Conservation (phyloP, 2,888 invertebrate species). For the Deilephila porcellus region DNA sequence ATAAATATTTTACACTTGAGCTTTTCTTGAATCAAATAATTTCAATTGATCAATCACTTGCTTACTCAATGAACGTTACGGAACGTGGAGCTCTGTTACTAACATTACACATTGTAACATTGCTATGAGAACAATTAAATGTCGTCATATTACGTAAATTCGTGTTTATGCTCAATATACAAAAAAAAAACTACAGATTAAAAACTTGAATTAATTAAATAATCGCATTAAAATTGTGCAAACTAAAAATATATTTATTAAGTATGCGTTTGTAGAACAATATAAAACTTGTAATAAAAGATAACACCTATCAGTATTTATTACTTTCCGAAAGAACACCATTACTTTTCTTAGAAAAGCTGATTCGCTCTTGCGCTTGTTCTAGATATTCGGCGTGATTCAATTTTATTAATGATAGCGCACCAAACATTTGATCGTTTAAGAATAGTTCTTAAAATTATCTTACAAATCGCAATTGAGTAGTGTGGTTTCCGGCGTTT, state of each 20-base stretch:
- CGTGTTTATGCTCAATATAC: no score
- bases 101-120: neutral
- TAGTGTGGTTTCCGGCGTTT: slow-evolving; percentile 56
- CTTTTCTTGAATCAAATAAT: neutral
- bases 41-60: neutral
- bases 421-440: neutral
- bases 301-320: neutral
- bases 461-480: slow-evolving; percentile 64
- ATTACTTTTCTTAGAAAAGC: neutral
- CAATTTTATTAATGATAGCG: neutral
- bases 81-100: neutral
- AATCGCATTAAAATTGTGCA: no score
- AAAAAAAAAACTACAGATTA: no score
- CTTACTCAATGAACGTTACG: neutral
- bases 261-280: no score
- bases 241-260: no score
- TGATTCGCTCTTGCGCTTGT: neutral
- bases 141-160: neutral
- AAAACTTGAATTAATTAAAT: no score
- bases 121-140: neutral
- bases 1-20: neutral
- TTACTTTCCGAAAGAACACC: neutral
- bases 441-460: neutral
- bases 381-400: neutral
- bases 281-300: neutral